Percentiles rank a stretch among this genome's conserved stretches.
Conservation (phyloP, 2,797 vertebrate genomes). For the Lepilemur septentrionalis region DNA sequence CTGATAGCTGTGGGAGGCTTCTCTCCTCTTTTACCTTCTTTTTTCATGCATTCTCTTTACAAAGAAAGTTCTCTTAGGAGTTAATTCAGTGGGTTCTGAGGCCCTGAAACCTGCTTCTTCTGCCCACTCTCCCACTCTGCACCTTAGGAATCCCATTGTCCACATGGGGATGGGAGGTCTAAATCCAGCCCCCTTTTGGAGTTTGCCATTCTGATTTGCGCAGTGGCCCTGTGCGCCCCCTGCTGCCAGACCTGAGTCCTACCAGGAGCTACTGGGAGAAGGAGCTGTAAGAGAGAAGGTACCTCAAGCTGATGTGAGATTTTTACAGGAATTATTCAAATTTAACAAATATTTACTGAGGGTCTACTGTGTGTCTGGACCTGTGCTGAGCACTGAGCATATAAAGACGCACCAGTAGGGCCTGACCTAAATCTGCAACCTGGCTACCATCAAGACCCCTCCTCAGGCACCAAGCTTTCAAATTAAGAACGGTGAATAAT, state of each 20-base stretch:
- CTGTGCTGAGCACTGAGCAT: neutral
- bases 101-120: neutral
- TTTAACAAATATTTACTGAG: constrained; percentile 2
- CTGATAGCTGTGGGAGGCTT: neutral
- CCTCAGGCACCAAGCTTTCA: neutral
- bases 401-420: neutral
- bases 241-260: constrained; percentile 4
- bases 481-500: constrained; percentile 4
- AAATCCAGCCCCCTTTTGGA: neutral
- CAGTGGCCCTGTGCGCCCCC: neutral
- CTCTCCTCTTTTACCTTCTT: neutral
- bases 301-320: neutral
- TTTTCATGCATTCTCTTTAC: neutral
- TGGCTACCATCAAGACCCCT: neutral
- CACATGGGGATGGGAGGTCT: neutral
- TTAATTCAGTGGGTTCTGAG: neutral
- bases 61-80: neutral
- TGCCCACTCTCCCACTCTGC: neutral
- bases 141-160: neutral
- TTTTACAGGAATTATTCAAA: constrained; percentile 37
- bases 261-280: neutral
- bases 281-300: neutral
- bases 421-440: neutral
- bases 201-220: neutral
- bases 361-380: neutral